Base-by-base conservation (phyloP, 2,888 invertebrate genomes). In the Luperina nickerlii region DNA sequence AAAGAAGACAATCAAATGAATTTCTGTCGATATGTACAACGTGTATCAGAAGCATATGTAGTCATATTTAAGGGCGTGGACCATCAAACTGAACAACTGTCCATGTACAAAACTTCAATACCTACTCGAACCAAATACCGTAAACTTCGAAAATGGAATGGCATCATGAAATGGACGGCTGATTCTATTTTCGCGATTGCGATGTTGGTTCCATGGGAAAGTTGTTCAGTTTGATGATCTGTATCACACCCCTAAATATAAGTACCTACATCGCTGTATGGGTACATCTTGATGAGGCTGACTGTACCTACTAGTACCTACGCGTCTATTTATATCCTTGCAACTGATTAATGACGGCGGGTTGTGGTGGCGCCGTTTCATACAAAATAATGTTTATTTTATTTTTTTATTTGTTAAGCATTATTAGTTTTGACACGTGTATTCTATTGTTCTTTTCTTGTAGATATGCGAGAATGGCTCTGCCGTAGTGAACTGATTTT, bases 321-420 rank as follows among this genome's bases (percentile, higher is more conserved):
- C 78, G 76, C 68, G 87, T 89, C 92, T 93, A 94, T 94, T 92
- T 92, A 90, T 93, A 93, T 90, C 89, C 88, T 88, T 86, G 85
- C 91, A 90, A 91, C 92, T 93, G 92, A 93, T 93, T 88, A 89
- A 88, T 87, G 90, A 67, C 79, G 27, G 51, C 60, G 51, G 15
- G 24, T 73, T 48, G 65, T 51, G 51, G 60, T 51, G 51, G 60
- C 73, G 76, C 68, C 38, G 60, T 48, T 74, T 71, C 76, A 74
- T 87, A 84, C 74, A 83, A 74, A 7, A 45, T n/a, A 38, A 27
- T 51, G 38, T 65, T 66, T 51, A 27, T 42, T 70, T 79, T 45
- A 13, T 48, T 67, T 79, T 18, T 15, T 45, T n/a, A 54, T 51
- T 51, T 60, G 11, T 42, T 18, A 18, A 6, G 13, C 1, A 62